Conservation (phyloP, 2,888 invertebrate species). For the Cylindroiulus punctatus region DNA sequence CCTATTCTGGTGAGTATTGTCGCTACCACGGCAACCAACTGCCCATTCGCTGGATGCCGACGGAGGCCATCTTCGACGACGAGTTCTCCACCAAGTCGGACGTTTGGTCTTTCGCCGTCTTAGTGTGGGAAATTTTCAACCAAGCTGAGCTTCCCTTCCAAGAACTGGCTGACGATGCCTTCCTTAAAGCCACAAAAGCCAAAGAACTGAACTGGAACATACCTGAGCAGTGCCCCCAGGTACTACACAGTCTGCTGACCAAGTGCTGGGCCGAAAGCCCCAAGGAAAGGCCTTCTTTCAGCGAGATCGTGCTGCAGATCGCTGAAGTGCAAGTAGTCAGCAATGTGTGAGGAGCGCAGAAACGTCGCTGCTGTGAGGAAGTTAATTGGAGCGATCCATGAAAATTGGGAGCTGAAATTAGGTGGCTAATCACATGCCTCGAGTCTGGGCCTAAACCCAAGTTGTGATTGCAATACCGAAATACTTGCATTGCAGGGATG, state of each 20-base stretch:
- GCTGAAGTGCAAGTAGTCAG: slow-evolving; percentile 63
- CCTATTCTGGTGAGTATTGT: slow-evolving; percentile 89
- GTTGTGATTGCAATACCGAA: too few species aligned
- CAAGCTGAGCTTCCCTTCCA: slow-evolving; percentile 81
- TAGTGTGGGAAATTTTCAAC: slow-evolving; percentile 89
- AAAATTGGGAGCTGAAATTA: not conserved
- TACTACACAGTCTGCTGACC: slow-evolving; percentile 62
- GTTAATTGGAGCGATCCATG: not conserved
- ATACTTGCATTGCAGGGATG: too few species aligned
- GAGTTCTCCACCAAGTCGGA: slow-evolving; percentile 94
- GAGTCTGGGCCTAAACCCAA: too few species aligned
- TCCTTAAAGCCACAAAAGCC: slow-evolving; percentile 64
- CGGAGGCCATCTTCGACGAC: slow-evolving; percentile 86
- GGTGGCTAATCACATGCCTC: too few species aligned
- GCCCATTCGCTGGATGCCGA: slow-evolving; percentile 88
- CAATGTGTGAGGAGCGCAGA: slow-evolving; percentile 51
- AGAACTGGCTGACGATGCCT: slow-evolving; percentile 79
- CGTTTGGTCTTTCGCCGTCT: slow-evolving; percentile 88
- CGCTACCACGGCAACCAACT: slow-evolving; percentile 84
- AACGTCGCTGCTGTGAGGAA: not conserved
- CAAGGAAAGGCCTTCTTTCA: slow-evolving; percentile 66
- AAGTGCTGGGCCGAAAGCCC: slow-evolving; percentile 65
- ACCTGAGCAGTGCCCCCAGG: slow-evolving; percentile 63
- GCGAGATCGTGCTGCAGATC: slow-evolving; percentile 64
- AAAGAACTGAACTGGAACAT: slow-evolving; percentile 60